These are phyloP conservation scores for Metacarcinus magister DNA, from an alignment of 2,888 invertebrate species.

Conservation along the genomic window DNA sequence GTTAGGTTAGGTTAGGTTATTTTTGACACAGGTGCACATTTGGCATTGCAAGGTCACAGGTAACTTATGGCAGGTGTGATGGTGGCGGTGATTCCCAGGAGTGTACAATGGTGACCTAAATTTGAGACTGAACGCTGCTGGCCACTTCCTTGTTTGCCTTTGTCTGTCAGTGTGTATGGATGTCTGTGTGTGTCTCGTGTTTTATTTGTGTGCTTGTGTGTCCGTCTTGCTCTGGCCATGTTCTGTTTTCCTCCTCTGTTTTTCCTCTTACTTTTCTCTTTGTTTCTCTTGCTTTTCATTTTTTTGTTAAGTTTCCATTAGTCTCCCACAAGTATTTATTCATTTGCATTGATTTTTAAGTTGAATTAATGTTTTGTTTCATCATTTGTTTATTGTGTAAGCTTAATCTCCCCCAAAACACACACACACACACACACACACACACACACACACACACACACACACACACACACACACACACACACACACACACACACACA, in stretches of 20 bases:
- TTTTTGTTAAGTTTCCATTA: background rate
- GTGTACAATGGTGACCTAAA: background rate
- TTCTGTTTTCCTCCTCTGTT: background rate
- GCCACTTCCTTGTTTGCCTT: background rate
- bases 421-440: slow-evolving; percentile 26
- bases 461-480: slow-evolving; percentile 26
- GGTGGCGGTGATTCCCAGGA: background rate
- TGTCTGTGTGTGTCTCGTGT: background rate
- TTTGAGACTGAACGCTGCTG: background rate
- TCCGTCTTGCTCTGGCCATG: background rate
- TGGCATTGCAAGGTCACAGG: no score
- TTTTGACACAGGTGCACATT: no score
- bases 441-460: slow-evolving; percentile 26
- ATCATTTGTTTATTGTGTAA: background rate
- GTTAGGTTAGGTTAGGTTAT: no score
- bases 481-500: slow-evolving; percentile 26
- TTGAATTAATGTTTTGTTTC: background rate
- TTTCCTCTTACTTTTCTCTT: background rate
- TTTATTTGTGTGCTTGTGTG: background rate
- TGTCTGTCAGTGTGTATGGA: background rate
- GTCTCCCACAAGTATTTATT: no score
- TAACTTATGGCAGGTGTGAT: background rate
- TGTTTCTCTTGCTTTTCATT: background rate
- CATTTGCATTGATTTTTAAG: background rate
- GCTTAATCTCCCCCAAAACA: background rate